Base-by-base conservation (phyloP, 2,888 invertebrate genomes). In the Agriopis aurantiaria region DNA sequence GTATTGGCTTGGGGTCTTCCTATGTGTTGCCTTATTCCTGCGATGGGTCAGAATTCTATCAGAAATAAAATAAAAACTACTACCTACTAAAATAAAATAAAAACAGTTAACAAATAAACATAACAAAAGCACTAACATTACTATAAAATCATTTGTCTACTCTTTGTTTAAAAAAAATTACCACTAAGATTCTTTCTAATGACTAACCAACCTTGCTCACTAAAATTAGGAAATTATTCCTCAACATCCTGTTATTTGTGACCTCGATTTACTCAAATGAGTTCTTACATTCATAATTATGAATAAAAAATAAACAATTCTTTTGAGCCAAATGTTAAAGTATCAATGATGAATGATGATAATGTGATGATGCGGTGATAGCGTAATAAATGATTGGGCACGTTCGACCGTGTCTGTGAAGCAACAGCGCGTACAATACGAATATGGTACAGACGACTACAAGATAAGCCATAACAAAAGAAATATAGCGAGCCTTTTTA, bases 311-410 rank as follows among this genome's bases (percentile, higher is more conserved):
- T 6, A 2, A 52, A 52, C 11, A 33, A 52, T 11, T 53, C 14
- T 40, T 8, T 12, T 33, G 33, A 48, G 40, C 53, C 53, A 53
- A 59, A 59, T 59, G 66, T 55, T 45, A 7, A n/a, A 53, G 17
- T 49, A 66, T 60, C 59, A 53, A 17, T 53, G 65, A 66, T 66
- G 55, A 40, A 43, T 17, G 14, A 52, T 51, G 17, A 33, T 3
- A 7, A 59, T 59, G 40, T 53, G 33, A 53, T 8, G 33, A 40
- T 4, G 8, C 4, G 2, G 2, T 55, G 55, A 66, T 59, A 65
- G 11, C 48, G 52, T 33, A 58, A 58, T 52, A n/a, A 48, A 46
- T 48, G 65, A 59, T 59, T 46, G 11, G 6, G 40, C 59, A 66
- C 65, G 65, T 49, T 11, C 45, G 57, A 10, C 11, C 57, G 57